phyloP scores from a whole-genome alignment of 2,888 invertebrate genomes.

The Plagodis dolabraria region DNA sequence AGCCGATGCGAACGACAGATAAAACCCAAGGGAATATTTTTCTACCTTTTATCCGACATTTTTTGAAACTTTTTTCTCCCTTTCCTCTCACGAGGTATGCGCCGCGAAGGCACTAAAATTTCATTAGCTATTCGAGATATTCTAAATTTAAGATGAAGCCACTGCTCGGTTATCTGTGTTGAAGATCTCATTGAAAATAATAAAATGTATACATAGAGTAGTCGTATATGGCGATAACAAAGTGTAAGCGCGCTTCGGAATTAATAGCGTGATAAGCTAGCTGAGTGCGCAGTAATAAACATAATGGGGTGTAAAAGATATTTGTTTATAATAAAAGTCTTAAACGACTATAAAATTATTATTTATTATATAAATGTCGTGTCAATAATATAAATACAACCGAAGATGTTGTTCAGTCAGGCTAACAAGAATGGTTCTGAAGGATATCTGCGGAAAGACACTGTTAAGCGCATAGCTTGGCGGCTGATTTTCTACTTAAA shows the following conservation, averaged over 20 bases:
- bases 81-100: slow-evolving; percentile 54
- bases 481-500: too few relatives aligned
- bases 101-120: slow-evolving; percentile 61
- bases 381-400: too few relatives aligned
- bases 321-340: background rate
- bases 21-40: slow-evolving; percentile 41
- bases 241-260: slow-evolving; percentile 18
- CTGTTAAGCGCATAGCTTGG: too few relatives aligned
- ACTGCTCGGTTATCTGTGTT: slow-evolving; percentile 45
- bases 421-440: too few relatives aligned
- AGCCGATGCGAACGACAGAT: slow-evolving; percentile 55
- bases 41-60: slow-evolving; percentile 22
- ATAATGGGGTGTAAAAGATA: slow-evolving; percentile 24
- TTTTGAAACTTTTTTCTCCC: slow-evolving; percentile 46
- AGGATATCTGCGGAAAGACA: too few relatives aligned
- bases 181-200: slow-evolving; percentile 26
- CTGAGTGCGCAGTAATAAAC: slow-evolving; percentile 10
- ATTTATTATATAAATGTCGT: too few relatives aligned
- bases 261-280: slow-evolving; percentile 20
- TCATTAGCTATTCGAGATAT: slow-evolving; percentile 54
- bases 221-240: slow-evolving; percentile 14
- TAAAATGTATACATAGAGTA: slow-evolving; percentile 26
- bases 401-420: too few relatives aligned
- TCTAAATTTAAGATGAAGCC: slow-evolving; percentile 56
- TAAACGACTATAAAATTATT: too few relatives aligned